A percentile compares a stretch with the other conserved stretches of the same genome.
Evolutionary conservation across 2,888 invertebrate genomes (phyloP).

Genomic region (Nudaria mundana): DNA sequence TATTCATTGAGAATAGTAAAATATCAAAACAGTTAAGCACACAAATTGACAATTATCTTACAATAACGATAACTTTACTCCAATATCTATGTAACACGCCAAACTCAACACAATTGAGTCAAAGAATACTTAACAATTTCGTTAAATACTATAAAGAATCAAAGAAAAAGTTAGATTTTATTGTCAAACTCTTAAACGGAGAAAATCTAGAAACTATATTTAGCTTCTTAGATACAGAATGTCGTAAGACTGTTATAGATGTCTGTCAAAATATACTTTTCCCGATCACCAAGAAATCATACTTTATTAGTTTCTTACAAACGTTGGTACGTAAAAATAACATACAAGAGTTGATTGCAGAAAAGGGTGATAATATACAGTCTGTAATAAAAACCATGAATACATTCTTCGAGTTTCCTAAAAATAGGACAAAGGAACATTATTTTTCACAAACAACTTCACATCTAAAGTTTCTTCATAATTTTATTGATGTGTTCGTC

Average conservation of each 20-base stretch:
- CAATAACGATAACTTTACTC: constrained; percentile 50
- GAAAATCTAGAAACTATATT: constrained; percentile 64
- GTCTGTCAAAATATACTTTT: constrained; percentile 61
- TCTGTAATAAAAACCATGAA: constrained; percentile 70
- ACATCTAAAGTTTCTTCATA: constrained; percentile 50
- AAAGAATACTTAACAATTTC: constrained; percentile 50
- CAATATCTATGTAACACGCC: constrained; percentile 45
- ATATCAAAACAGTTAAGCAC: constrained; percentile 47
- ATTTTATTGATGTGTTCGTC: constrained; percentile 65
- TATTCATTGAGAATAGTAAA: constrained; percentile 61
- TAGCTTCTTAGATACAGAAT: constrained; percentile 52
- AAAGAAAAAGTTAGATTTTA: constrained; percentile 67
- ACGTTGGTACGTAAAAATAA: constrained; percentile 65
- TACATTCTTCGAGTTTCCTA: constrained; percentile 59
- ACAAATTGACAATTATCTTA: constrained; percentile 55
- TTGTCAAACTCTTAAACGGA: constrained; percentile 53
- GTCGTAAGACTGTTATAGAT: constrained; percentile 41
- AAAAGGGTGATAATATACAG: constrained; percentile 71
- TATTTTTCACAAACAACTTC: too few species aligned
- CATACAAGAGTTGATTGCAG: constrained; percentile 56
- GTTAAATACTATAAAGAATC: constrained; percentile 60
- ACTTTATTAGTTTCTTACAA: constrained; percentile 58
- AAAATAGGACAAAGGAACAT: constrained; percentile 47
- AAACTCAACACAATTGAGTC: constrained; percentile 25
- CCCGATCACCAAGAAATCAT: constrained; percentile 58